Evolutionary conservation across 37 sponge, comb jelly and placozoan species (phyloP).

Genomic region (Theonella swinhoei): DNA sequence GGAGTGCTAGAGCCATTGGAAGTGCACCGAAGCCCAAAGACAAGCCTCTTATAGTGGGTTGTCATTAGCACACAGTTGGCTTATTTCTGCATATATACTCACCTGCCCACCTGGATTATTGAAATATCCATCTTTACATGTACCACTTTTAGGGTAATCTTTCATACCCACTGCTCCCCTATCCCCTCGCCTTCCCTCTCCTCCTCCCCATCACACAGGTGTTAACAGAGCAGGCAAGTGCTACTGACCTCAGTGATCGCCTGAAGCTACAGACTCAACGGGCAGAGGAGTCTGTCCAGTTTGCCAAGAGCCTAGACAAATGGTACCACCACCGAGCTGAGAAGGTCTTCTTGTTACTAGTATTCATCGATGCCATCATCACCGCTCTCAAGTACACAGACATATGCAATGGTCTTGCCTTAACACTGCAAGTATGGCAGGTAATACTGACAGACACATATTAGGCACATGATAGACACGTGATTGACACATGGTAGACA

Average conservation of each 20-base stretch:
- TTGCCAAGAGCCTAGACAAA: not conserved
- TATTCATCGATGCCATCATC: slow-evolving; percentile 65
- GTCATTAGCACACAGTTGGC: not conserved
- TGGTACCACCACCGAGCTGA: slow-evolving; percentile 23
- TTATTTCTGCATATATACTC: not conserved
- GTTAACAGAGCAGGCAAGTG: not conserved
- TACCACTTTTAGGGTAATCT: too few relatives aligned
- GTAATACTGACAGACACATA: too few relatives aligned
- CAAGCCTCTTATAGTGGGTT: slow-evolving; percentile 43
- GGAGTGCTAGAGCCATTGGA: slow-evolving; percentile 46
- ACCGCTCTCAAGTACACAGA: slow-evolving; percentile 28
- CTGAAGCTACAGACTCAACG: not conserved
- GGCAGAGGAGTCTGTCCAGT: not conserved
- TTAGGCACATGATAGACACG: too few relatives aligned
- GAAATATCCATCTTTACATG: too few relatives aligned
- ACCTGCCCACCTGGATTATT: not conserved
- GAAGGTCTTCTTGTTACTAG: slow-evolving; percentile 55
- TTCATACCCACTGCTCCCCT: too few relatives aligned
- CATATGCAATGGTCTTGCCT: not conserved
- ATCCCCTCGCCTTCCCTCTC: too few relatives aligned
- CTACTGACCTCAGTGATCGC: not conserved
- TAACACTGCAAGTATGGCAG: slow-evolving; percentile 28
- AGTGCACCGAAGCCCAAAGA: slow-evolving; percentile 4
- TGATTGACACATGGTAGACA: too few relatives aligned
- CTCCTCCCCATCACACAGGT: too few relatives aligned